Base-by-base conservation (phyloP, 2,113 vertebrate genomes). In the Suncus etruscus region DNA sequence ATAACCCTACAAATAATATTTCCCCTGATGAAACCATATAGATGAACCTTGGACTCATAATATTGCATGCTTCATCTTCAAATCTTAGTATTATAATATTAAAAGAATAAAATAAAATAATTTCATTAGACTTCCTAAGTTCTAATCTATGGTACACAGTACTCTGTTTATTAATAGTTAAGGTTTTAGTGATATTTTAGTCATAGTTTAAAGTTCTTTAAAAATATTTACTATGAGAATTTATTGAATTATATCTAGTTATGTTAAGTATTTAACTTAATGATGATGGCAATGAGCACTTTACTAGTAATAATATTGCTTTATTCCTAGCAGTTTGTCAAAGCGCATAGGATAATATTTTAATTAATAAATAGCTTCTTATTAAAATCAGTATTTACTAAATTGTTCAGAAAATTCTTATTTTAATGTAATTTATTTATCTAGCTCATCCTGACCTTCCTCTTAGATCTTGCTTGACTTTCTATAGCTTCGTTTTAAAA, bases 401-500 rank as follows among this genome's bases (percentile, higher is more conserved):
- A 78, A 74, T 47, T 86, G 15, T 31, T 90, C n/a, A 16, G 0
- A 5, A 83, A 92, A 89, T 58, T 77, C 69, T 82, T 25, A 77
- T 74, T 92, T 83, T n/a, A 75, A 94, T 63, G 73, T 32, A 86
- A 85, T 85, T 61, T 83, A 88, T 75, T 93, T 91, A 58, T 79
- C 50, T n/a, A 90, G 69, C 16, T 78, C 81, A 83, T 95, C 75
- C 77, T 94, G 70, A 94, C 18, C 61, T 25, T 84, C 51, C 32
- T 88, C 47, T 75, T 47, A 75, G 83, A 94, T 93, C 74, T 86
- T 89, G 83, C 65, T 83, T 74, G 29, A 58, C 54, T 94, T 75
- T 68, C 75, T 81, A 58, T 54, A 90, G 69, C 86, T 94, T 87
- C 85, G 77, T 91, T 93, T 94, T 68, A 87, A 94, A 95, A 93